A percentile compares a stretch with the other conserved stretches of the same genome.
These are phyloP conservation scores for Sebastes itinus DNA, from an alignment of 2,797 vertebrate species.

Conservation along the genomic window DNA sequence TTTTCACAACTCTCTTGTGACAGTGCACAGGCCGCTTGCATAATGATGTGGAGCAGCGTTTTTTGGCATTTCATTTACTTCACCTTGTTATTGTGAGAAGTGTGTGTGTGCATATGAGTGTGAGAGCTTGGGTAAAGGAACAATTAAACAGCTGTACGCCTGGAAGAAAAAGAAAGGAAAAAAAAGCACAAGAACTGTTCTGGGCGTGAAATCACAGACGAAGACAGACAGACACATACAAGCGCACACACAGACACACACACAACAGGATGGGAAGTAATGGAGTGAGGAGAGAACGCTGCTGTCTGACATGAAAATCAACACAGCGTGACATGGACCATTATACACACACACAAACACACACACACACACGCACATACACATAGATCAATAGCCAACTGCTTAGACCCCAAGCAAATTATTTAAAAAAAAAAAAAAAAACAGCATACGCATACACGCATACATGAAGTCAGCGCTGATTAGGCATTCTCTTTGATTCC, in stretches of 20 bases:
- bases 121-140: constrained; percentile 33
- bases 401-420: constrained; percentile 39
- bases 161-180: constrained; percentile 14
- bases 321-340: constrained; percentile 71
- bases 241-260: background rate
- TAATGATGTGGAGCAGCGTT: constrained; percentile 40
- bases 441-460: background rate
- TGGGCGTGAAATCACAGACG: constrained; percentile 44
- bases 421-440: constrained; percentile 6
- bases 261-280: constrained; percentile 70
- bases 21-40: constrained; percentile 23
- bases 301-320: constrained; percentile 78
- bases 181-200: constrained; percentile 36
- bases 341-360: constrained; percentile 39
- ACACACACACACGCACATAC: constrained; percentile 6
- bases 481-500: constrained; percentile 12
- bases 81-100: constrained; percentile 27
- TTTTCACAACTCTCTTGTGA: constrained; percentile 43
- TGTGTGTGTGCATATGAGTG: constrained; percentile 7
- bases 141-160: constrained; percentile 69
- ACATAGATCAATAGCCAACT: constrained; percentile 67
- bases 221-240: constrained; percentile 18
- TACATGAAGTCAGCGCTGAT: background rate
- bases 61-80: constrained; percentile 43
- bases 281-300: constrained; percentile 72